Evolutionary conservation across 2,888 invertebrate genomes (phyloP).

Genomic region (Lithophane semibrunnea): DNA sequence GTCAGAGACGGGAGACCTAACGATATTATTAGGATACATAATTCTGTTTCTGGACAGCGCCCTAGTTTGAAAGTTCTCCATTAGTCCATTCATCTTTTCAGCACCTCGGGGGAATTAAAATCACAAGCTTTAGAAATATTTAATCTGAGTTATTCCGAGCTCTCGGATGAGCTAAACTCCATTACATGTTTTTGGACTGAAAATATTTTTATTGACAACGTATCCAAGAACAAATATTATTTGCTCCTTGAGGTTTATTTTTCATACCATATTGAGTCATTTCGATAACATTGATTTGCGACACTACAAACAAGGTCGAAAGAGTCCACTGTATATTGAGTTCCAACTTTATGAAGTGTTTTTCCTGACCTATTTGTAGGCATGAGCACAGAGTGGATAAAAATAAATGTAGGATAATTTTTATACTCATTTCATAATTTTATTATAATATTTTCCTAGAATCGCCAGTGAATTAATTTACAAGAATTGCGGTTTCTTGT

Average conservation of each 20-base stretch:
- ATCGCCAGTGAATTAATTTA: neutral
- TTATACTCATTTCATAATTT: neutral
- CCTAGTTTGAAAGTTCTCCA: slow-evolving; percentile 8
- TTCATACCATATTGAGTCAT: slow-evolving; percentile 29
- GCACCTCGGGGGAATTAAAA: slow-evolving; percentile 19
- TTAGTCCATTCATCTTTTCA: slow-evolving; percentile 19
- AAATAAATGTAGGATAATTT: neutral
- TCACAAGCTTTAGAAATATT: slow-evolving; percentile 35
- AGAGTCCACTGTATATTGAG: neutral
- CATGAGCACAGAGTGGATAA: neutral
- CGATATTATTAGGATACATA: neutral
- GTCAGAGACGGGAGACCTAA: neutral
- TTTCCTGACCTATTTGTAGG: neutral
- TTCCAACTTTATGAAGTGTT: neutral
- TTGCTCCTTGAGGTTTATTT: slow-evolving; percentile 23
- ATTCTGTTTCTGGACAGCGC: neutral
- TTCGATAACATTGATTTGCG: slow-evolving; percentile 29
- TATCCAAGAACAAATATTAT: neutral
- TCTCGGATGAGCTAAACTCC: slow-evolving; percentile 15
- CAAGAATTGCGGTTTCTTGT: neutral
- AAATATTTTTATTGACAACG: slow-evolving; percentile 23
- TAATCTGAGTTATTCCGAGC: slow-evolving; percentile 14
- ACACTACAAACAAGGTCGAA: neutral
- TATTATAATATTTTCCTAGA: slow-evolving; percentile 6
- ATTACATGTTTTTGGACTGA: slow-evolving; percentile 9